A percentile compares a stretch with the other conserved stretches of the same genome.
Evolutionary conservation across 2,888 invertebrate species (phyloP).

Genomic region (Trilocha varians): DNA sequence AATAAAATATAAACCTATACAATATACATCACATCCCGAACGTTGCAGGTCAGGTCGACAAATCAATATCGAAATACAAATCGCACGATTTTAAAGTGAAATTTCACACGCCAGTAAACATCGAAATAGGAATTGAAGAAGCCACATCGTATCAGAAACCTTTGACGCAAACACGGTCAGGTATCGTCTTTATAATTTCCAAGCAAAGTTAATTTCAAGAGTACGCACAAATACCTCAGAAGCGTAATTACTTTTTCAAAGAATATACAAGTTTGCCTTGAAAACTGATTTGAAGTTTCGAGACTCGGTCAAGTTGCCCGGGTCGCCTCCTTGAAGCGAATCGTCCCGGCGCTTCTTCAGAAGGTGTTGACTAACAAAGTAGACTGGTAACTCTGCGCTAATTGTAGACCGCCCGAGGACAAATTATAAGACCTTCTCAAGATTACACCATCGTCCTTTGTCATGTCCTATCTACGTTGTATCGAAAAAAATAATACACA

Average conservation of each 20-base stretch:
- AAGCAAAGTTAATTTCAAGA: slow-evolving; percentile 6
- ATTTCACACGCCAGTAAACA: neutral
- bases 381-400: slow-evolving; percentile 18
- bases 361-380: slow-evolving; percentile 32
- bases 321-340: slow-evolving; percentile 5
- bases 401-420: slow-evolving; percentile 23
- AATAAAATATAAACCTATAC: neutral
- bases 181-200: neutral
- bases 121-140: neutral
- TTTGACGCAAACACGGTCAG: neutral
- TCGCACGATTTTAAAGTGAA: neutral
- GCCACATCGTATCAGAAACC: neutral
- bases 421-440: slow-evolving; percentile 28
- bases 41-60: neutral
- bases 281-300: slow-evolving; percentile 23
- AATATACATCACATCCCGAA: neutral
- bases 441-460: slow-evolving; percentile 22
- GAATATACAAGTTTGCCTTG: slow-evolving; percentile 14
- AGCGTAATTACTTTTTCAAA: slow-evolving; percentile 11
- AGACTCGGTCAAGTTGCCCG: slow-evolving; percentile 13
- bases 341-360: slow-evolving; percentile 16
- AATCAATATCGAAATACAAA: neutral
- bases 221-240: slow-evolving; percentile 5
- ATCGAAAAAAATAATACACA: slow-evolving; percentile 13
- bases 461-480: slow-evolving; percentile 16